A percentile compares a stretch with the other conserved stretches of the same genome.
Evolutionary conservation across 2,113 vertebrate species (phyloP).

Genomic region (Garra rufa): DNA sequence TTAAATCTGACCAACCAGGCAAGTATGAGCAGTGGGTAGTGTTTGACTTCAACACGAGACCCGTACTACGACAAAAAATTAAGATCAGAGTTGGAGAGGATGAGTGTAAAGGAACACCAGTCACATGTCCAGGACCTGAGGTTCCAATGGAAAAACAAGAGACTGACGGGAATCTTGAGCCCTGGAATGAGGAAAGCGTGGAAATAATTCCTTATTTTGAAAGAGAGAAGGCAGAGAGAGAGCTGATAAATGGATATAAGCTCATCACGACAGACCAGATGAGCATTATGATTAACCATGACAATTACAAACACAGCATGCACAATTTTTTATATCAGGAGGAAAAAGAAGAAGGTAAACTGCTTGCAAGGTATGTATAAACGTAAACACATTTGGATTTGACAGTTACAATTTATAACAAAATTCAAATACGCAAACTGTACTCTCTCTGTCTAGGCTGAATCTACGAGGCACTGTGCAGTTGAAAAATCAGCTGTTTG

Average conservation of each 20-base stretch:
- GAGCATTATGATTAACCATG: slow-evolving; percentile 61
- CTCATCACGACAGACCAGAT: slow-evolving; percentile 60
- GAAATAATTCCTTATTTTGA: slow-evolving; percentile 75
- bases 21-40: slow-evolving; percentile 89
- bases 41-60: slow-evolving; percentile 84
- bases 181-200: slow-evolving; percentile 83
- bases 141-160: not conserved
- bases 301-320: slow-evolving; percentile 85
- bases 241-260: slow-evolving; percentile 83
- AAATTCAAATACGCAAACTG: not conserved
- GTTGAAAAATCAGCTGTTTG: slow-evolving; percentile 63
- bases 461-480: slow-evolving; percentile 73
- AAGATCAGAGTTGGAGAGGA: slow-evolving; percentile 74
- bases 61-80: slow-evolving; percentile 82
- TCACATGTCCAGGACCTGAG: not conserved
- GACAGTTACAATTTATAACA: slow-evolving; percentile 21
- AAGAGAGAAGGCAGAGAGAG: slow-evolving; percentile 68
- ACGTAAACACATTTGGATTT: not conserved
- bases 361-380: slow-evolving; percentile 72
- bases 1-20: slow-evolving; percentile 76
- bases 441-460: slow-evolving; percentile 72
- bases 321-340: slow-evolving; percentile 84
- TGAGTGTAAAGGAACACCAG: not conserved
- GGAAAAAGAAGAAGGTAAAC: slow-evolving; percentile 76
- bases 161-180: not conserved